phyloP scores from a whole-genome alignment of 1,140 invertebrate species.

The Drosophila fuyamai region DNA sequence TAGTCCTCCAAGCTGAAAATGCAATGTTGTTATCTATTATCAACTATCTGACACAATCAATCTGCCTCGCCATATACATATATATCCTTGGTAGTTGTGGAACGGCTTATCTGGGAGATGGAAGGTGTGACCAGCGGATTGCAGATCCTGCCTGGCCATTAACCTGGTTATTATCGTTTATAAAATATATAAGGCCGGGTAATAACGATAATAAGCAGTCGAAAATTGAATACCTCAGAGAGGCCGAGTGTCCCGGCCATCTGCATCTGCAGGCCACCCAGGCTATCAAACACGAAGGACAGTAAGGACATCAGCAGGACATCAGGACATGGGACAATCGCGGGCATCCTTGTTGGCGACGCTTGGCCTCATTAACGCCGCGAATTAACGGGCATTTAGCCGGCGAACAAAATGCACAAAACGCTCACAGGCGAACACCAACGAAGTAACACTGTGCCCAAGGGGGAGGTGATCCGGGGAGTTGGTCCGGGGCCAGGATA shows the following conservation, averaged over 20 bases:
- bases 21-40: background rate
- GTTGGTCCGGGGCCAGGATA: background rate
- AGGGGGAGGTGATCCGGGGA: too few relatives aligned
- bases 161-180: conserved; percentile 34
- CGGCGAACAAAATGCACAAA: conserved; percentile 44
- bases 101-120: background rate
- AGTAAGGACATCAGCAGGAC: background rate
- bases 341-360: conserved; percentile 23
- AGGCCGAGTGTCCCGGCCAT: background rate
- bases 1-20: background rate
- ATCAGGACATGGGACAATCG: conserved; percentile 1
- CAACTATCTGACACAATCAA: background rate
- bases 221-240: conserved; percentile 29
- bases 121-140: conserved; percentile 31
- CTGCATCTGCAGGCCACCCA: conserved; percentile 48
- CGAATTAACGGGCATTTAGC: conserved; percentile 75
- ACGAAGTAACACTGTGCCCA: conserved; percentile 4
- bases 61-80: background rate
- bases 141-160: conserved; percentile 9
- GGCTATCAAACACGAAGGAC: background rate
- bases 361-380: conserved; percentile 70
- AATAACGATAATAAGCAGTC: conserved; percentile 42
- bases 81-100: background rate
- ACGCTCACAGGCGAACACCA: conserved; percentile 31
- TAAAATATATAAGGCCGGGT: conserved; percentile 34